Evolutionary conservation across 2,888 invertebrate genomes (phyloP).

Genomic region (Coelinius sp.): DNA sequence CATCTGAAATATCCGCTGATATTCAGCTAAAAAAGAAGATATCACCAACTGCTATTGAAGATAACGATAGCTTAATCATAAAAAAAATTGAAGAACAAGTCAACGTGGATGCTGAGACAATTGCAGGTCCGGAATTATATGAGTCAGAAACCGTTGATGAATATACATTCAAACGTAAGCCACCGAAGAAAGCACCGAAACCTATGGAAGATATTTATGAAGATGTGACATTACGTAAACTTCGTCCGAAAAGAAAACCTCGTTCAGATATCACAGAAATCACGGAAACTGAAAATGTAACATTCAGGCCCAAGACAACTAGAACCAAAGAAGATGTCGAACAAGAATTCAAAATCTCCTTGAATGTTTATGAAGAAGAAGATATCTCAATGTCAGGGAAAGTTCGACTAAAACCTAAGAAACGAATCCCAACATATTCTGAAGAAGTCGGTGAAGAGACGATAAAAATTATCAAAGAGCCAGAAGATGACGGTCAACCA

Average conservation of each 20-base stretch:
- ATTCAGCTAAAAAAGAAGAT: conserved; percentile 70
- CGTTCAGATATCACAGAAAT: conserved; percentile 80
- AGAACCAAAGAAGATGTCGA: conserved; percentile 90
- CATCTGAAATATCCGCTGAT: conserved; percentile 67
- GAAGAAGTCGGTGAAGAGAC: conserved; percentile 86
- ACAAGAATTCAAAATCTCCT: conserved; percentile 89
- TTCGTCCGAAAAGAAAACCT: conserved; percentile 78
- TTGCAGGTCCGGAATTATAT: conserved; percentile 48
- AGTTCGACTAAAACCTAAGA: conserved; percentile 81
- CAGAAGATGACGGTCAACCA: conserved; percentile 76
- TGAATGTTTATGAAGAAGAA: conserved; percentile 90
- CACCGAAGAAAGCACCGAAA: conserved; percentile 70
- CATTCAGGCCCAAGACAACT: conserved; percentile 82
- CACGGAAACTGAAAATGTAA: conserved; percentile 83
- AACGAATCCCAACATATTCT: conserved; percentile 80
- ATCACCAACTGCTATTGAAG: conserved; percentile 55
- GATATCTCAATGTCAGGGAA: conserved; percentile 90
- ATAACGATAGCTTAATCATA: conserved; percentile 59
- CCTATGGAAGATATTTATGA: conserved; percentile 76
- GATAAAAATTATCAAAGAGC: conserved; percentile 78
- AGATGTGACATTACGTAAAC: conserved; percentile 82
- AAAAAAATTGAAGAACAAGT: conserved; percentile 56
- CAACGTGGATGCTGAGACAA: conserved; percentile 53
- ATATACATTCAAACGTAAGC: conserved; percentile 73
- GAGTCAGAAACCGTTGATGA: conserved; percentile 70